Evolutionary conservation across 2,797 vertebrate species (phyloP).

Genomic region (Taenioides sp.): DNA sequence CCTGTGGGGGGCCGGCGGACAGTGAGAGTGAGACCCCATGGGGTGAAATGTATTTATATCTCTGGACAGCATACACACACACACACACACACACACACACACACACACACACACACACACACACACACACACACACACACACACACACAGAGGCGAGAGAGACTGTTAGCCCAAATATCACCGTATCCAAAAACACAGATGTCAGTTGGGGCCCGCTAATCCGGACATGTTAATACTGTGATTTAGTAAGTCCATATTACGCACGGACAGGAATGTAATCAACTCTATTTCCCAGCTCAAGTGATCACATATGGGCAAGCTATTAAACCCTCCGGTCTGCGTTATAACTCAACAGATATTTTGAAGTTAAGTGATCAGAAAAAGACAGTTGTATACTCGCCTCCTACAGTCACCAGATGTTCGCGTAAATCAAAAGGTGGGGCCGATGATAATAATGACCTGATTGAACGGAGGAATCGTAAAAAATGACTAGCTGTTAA

Average conservation of each 20-base stretch:
- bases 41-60: slow-evolving; percentile 70
- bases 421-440: slow-evolving; percentile 66
- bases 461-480: slow-evolving; percentile 62
- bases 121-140: no score
- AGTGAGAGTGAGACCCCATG: slow-evolving; percentile 32
- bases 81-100: slow-evolving; percentile 13
- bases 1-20: slow-evolving; percentile 43
- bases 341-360: slow-evolving; percentile 57
- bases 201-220: slow-evolving; percentile 53
- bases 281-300: slow-evolving; percentile 25
- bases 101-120: no score
- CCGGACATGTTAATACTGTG: slow-evolving; percentile 56
- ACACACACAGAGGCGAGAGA: no score
- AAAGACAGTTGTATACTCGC: slow-evolving; percentile 39
- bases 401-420: slow-evolving; percentile 62
- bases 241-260: slow-evolving; percentile 59
- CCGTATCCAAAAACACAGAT: slow-evolving; percentile 63
- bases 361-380: slow-evolving; percentile 63
- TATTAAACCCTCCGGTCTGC: slow-evolving; percentile 46
- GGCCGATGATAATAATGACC: slow-evolving; percentile 69
- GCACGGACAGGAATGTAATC: slow-evolving; percentile 31
- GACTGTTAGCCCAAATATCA: slow-evolving; percentile 62
- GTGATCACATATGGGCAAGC: slow-evolving; percentile 54
- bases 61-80: slow-evolving; percentile 30
- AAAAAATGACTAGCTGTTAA: slow-evolving; percentile 60